phyloP scores from a whole-genome alignment of 30 jellyfish, hydroid and myxozoan species.

The Aurelia aurita region DNA sequence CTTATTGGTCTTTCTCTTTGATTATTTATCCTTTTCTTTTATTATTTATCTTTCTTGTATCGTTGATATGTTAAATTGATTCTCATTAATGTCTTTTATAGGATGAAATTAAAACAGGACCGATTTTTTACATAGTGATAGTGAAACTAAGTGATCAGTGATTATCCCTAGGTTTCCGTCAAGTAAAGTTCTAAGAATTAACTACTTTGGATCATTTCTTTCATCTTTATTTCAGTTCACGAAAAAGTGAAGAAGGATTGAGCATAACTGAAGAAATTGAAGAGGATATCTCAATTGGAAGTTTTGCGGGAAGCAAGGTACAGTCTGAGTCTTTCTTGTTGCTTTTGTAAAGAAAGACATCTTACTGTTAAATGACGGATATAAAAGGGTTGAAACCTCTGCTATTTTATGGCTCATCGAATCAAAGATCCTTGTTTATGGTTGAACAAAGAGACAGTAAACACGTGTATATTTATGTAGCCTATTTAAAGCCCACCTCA shows the following conservation, averaged over 20 bases:
- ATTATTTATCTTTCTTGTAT: background rate
- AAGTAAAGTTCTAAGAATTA: background rate
- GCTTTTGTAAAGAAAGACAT: background rate
- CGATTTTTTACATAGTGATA: too few relatives aligned
- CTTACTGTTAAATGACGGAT: background rate
- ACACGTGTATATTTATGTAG: too few relatives aligned
- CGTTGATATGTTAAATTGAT: background rate
- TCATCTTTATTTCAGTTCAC: slow-evolving; percentile 65
- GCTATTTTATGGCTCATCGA: too few relatives aligned
- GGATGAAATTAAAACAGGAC: too few relatives aligned
- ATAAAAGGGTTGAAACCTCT: background rate
- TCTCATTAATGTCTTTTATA: too few relatives aligned
- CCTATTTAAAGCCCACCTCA: too few relatives aligned
- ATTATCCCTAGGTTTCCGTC: background rate
- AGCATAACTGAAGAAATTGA: slow-evolving; percentile 97
- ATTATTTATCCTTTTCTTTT: too few relatives aligned
- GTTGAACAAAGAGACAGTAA: too few relatives aligned
- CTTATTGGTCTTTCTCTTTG: background rate
- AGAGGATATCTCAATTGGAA: slow-evolving; percentile 96
- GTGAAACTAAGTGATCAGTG: background rate
- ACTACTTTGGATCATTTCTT: too few relatives aligned
- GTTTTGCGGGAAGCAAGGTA: slow-evolving; percentile 98
- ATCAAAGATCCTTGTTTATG: too few relatives aligned
- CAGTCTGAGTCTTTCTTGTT: background rate
- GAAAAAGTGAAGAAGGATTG: slow-evolving; percentile 89